Evolutionary conservation across 2,888 invertebrate species (phyloP).

Genomic region (Pterostichus madidus): DNA sequence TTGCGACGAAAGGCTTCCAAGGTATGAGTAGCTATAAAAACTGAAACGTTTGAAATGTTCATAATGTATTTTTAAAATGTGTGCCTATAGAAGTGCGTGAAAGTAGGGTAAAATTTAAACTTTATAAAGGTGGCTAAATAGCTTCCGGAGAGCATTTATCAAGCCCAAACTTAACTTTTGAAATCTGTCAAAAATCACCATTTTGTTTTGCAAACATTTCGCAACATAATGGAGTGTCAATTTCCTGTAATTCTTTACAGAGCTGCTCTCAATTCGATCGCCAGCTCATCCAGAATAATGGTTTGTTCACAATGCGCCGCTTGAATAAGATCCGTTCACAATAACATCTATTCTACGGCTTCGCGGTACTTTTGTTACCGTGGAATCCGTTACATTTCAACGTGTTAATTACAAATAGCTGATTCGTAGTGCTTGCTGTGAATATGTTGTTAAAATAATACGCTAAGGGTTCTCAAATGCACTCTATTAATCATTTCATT

Average conservation of each 20-base stretch:
- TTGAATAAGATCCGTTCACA: conserved; percentile 28
- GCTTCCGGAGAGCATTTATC: conserved; percentile 26
- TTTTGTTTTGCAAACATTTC: conserved; percentile 40
- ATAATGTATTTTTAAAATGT: too few relatives aligned
- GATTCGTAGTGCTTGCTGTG: conserved; percentile 29
- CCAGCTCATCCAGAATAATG: conserved; percentile 37
- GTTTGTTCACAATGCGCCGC: not conserved
- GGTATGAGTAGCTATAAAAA: too few relatives aligned
- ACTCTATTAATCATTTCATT: conserved; percentile 40
- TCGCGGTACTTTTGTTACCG: conserved; percentile 1
- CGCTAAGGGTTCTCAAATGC: conserved; percentile 19
- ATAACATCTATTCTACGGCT: conserved; percentile 3
- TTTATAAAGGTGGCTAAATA: conserved; percentile 26
- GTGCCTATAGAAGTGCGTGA: not conserved
- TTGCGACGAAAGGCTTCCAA: too few relatives aligned
- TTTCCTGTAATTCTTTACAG: conserved; percentile 49
- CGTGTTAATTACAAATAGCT: conserved; percentile 39
- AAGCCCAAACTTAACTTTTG: not conserved
- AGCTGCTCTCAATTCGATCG: conserved; percentile 32
- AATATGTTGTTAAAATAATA: conserved; percentile 39
- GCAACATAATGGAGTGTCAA: conserved; percentile 32
- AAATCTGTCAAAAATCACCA: conserved; percentile 46
- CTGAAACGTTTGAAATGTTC: too few relatives aligned
- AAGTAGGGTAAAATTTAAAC: conserved; percentile 8
- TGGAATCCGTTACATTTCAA: conserved; percentile 22